phyloP scores from a whole-genome alignment of 2,797 vertebrate species.

The Thaleichthys pacificus region DNA sequence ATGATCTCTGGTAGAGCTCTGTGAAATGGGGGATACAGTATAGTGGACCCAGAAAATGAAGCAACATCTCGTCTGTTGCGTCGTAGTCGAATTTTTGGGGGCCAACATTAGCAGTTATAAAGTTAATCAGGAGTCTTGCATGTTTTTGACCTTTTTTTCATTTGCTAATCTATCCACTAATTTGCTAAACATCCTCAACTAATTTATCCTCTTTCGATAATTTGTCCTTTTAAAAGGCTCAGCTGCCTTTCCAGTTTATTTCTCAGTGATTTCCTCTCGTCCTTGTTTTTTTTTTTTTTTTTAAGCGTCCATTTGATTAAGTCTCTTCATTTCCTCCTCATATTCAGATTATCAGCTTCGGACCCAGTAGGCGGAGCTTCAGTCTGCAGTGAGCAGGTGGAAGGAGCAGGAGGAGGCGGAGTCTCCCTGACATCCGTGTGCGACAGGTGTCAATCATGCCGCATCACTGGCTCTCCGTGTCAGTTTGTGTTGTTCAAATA shows the following conservation, averaged over 20 bases:
- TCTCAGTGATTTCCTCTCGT: constrained; percentile 57
- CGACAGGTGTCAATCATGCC: constrained; percentile 61
- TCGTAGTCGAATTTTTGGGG: constrained; percentile 49
- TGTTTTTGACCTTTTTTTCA: constrained; percentile 17
- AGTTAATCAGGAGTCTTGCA: not conserved
- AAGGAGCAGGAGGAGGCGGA: constrained; percentile 47
- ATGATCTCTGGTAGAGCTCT: constrained; percentile 54
- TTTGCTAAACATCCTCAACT: constrained; percentile 72
- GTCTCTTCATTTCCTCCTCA: constrained; percentile 71
- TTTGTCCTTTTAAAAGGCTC: constrained; percentile 54
- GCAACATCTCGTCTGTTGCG: constrained; percentile 68
- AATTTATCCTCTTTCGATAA: constrained; percentile 64
- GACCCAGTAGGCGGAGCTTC: constrained; percentile 75
- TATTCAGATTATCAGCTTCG: constrained; percentile 82
- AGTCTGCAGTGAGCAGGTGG: constrained; percentile 58
- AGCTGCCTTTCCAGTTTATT: constrained; percentile 57
- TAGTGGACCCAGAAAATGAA: constrained; percentile 59
- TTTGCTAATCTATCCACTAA: constrained; percentile 64
- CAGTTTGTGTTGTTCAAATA: constrained; percentile 42
- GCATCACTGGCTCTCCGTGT: constrained; percentile 57
- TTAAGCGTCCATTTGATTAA: constrained; percentile 72
- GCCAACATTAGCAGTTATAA: too few species aligned
- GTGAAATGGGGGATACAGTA: constrained; percentile 66
- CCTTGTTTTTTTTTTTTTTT: constrained; percentile 3
- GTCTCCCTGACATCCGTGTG: constrained; percentile 55